A percentile compares a stretch with the other conserved stretches of the same genome.
phyloP scores from a whole-genome alignment of 2,113 vertebrate genomes.

The Actinemys pallida region DNA sequence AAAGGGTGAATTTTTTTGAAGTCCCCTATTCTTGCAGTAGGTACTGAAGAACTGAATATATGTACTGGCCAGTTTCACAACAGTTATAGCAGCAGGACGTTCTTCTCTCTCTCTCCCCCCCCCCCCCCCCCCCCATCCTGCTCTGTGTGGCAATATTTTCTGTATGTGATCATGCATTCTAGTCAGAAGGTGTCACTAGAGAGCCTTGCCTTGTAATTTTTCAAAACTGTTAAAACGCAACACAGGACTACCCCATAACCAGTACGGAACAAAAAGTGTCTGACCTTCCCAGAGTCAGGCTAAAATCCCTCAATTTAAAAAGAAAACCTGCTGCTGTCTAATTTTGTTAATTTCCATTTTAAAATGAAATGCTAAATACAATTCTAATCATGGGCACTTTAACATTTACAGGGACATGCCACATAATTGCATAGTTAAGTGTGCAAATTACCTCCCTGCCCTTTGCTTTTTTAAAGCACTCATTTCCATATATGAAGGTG shows the following conservation, averaged over 20 bases:
- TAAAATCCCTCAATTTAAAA: neutral
- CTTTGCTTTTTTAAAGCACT: neutral
- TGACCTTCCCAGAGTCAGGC: neutral
- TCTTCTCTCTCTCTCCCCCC: neutral
- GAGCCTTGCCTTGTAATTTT: neutral
- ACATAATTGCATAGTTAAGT: neutral
- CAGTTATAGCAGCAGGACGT: neutral
- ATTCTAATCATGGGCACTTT: neutral
- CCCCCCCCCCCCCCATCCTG: neutral
- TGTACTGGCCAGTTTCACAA: accelerated
- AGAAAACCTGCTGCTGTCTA: neutral
- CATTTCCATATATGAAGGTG: neutral
- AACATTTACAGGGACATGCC: neutral
- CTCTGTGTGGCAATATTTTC: neutral
- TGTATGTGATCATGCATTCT: neutral
- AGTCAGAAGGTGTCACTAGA: slow-evolving; percentile 66
- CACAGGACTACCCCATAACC: accelerated
- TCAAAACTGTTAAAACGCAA: neutral
- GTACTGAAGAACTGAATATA: neutral
- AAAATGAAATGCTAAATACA: neutral
- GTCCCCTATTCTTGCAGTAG: neutral
- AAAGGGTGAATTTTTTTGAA: neutral
- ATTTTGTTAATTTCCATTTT: neutral
- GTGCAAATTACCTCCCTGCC: neutral
- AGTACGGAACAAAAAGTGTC: accelerated